A percentile compares a stretch with the other conserved stretches of the same genome.
These are phyloP conservation scores for Colistium nudipinnis DNA, from an alignment of 2,113 vertebrate species.

Conservation along the genomic window DNA sequence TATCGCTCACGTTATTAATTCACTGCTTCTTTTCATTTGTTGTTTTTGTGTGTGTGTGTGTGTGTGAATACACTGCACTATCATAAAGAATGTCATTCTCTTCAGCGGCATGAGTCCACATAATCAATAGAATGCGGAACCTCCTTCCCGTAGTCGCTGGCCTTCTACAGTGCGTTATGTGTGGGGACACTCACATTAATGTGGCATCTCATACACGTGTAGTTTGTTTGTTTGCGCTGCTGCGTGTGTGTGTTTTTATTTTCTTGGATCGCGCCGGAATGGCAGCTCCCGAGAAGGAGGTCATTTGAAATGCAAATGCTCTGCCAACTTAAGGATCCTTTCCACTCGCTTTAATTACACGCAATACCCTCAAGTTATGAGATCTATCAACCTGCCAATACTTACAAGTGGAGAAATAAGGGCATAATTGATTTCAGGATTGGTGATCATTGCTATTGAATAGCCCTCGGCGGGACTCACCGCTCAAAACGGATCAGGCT, in stretches of 20 bases:
- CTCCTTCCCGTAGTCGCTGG: slow-evolving; percentile 44
- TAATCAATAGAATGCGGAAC: slow-evolving; percentile 45
- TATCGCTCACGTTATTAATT: slow-evolving; percentile 38
- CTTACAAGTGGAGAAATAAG: slow-evolving; percentile 71
- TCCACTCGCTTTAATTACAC: slow-evolving; percentile 63
- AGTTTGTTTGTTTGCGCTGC: slow-evolving; percentile 27
- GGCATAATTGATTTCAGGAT: slow-evolving; percentile 69
- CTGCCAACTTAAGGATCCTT: slow-evolving; percentile 18
- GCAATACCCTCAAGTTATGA: slow-evolving; percentile 62
- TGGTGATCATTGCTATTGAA: slow-evolving; percentile 77
- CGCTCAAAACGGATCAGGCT: slow-evolving; percentile 31
- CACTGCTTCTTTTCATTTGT: not conserved
- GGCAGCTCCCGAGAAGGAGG: slow-evolving; percentile 26
- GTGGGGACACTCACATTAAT: slow-evolving; percentile 36
- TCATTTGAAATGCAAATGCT: slow-evolving; percentile 52
- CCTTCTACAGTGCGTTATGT: slow-evolving; percentile 45
- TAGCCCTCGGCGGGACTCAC: slow-evolving; percentile 29
- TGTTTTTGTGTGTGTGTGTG: not conserved
- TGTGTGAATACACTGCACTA: not conserved
- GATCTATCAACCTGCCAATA: slow-evolving; percentile 76
- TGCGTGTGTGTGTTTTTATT: not conserved
- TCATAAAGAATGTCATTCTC: slow-evolving; percentile 52
- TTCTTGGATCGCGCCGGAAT: slow-evolving; percentile 12
- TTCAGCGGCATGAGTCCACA: slow-evolving; percentile 29
- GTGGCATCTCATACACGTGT: slow-evolving; percentile 33